A percentile compares a stretch with the other conserved stretches of the same genome.
Conservation (phyloP, 2,113 vertebrate genomes). For the Odontesthes bonariensis region DNA sequence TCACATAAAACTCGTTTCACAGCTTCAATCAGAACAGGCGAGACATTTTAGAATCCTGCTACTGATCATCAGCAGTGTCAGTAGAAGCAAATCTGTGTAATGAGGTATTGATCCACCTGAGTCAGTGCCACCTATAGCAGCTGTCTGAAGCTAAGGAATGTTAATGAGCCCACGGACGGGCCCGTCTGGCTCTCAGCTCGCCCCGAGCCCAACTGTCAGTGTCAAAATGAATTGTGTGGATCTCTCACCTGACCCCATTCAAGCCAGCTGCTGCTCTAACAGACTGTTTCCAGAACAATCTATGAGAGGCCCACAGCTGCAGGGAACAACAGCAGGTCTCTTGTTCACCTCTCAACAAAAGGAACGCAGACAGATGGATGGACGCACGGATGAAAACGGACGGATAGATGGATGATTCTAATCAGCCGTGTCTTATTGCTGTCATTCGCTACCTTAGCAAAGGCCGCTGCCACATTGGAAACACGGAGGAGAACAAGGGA, state of each 20-base stretch:
- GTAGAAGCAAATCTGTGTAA: slow-evolving; percentile 2
- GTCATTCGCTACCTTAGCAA: slow-evolving; percentile 32
- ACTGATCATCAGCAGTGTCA: slow-evolving; percentile 5
- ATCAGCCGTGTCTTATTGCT: slow-evolving; percentile 27
- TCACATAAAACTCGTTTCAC: neutral
- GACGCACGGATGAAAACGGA: slow-evolving; percentile 31
- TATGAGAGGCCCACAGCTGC: slow-evolving; percentile 64
- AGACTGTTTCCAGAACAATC: slow-evolving; percentile 75
- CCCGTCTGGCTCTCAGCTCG: slow-evolving; percentile 44
- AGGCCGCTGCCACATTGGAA: slow-evolving; percentile 1
- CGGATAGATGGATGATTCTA: slow-evolving; percentile 32
- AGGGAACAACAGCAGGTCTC: slow-evolving; percentile 61
- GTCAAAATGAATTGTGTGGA: slow-evolving; percentile 47
- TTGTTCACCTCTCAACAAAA: slow-evolving; percentile 70
- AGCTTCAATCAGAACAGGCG: neutral
- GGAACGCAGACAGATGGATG: slow-evolving; percentile 41
- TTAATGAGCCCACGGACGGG: slow-evolving; percentile 50
- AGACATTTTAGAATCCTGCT: slow-evolving; percentile 4
- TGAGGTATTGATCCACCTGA: slow-evolving; percentile 53
- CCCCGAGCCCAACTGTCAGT: slow-evolving; percentile 26
- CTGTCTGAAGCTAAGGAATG: slow-evolving; percentile 61
- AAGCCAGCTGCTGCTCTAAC: slow-evolving; percentile 51
- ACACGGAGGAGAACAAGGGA: neutral
- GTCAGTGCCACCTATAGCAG: slow-evolving; percentile 1
- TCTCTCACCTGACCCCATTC: slow-evolving; percentile 70